A percentile compares a stretch with the other conserved stretches of the same genome.
phyloP scores from a whole-genome alignment of 2,888 invertebrate genomes.

The Agriotes lineatus region DNA sequence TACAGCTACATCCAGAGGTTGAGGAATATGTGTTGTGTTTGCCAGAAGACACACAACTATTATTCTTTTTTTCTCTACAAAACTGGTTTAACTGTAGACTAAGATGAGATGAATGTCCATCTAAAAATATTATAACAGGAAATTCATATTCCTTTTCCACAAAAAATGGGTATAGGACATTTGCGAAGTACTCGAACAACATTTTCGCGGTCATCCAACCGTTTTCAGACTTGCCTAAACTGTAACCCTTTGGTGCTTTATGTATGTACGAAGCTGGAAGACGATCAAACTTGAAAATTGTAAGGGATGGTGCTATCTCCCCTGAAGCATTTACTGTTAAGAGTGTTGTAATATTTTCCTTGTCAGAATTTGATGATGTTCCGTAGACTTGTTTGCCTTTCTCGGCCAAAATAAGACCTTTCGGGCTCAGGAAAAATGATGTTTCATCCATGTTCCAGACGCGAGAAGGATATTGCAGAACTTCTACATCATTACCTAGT shows the following conservation, averaged over 20 bases:
- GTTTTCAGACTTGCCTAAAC: constrained; percentile 51
- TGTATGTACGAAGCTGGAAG: not conserved
- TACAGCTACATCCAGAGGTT: constrained; percentile 48
- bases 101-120: constrained; percentile 53
- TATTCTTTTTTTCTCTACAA: constrained; percentile 49
- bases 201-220: constrained; percentile 53
- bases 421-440: constrained; percentile 44
- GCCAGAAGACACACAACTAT: constrained; percentile 49
- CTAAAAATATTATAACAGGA: constrained; percentile 52
- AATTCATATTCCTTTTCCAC: constrained; percentile 42
- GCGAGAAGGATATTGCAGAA: constrained; percentile 12
- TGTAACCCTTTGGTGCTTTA: constrained; percentile 48
- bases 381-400: constrained; percentile 35
- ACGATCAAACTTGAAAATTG: constrained; percentile 45
- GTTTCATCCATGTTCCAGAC: constrained; percentile 53
- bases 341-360: constrained; percentile 41
- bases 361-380: constrained; percentile 29
- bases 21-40: constrained; percentile 50
- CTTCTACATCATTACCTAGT: not conserved
- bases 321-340: constrained; percentile 49
- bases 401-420: constrained; percentile 44
- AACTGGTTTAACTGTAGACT: constrained; percentile 48
- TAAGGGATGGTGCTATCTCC: constrained; percentile 47
- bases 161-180: constrained; percentile 50
- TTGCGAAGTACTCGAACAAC: constrained; percentile 53